These are phyloP conservation scores for Atrina japonica DNA, from an alignment of 2,888 invertebrate species.

Conservation along the genomic window DNA sequence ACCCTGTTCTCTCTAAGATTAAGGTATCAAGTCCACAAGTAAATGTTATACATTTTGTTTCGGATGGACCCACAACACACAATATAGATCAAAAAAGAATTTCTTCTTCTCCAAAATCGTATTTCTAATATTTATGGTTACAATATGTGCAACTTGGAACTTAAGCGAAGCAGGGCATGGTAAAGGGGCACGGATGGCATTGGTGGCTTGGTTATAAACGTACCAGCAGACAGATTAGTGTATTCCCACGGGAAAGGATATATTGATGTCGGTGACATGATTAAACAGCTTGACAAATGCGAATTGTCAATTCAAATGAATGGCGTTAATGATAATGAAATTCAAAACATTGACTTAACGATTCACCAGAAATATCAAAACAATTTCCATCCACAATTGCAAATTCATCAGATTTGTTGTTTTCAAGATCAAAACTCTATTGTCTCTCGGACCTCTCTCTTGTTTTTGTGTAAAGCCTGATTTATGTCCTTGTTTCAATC, in stretches of 20 bases:
- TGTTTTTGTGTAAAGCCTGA: slow-evolving; percentile 16
- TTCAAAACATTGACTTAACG: slow-evolving; percentile 1
- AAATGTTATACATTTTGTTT: slow-evolving; percentile 7
- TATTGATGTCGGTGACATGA: neutral
- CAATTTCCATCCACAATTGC: slow-evolving; percentile 10
- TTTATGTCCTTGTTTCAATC: slow-evolving; percentile 4
- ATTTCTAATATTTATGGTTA: slow-evolving; percentile 13
- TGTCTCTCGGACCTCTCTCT: neutral
- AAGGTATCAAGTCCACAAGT: slow-evolving; percentile 14
- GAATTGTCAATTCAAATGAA: neutral
- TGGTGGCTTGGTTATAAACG: slow-evolving; percentile 4
- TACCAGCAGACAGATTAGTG: slow-evolving; percentile 15
- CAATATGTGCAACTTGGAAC: slow-evolving; percentile 21
- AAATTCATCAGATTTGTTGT: slow-evolving; percentile 13
- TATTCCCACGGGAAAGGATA: slow-evolving; percentile 10
- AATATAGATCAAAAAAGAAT: slow-evolving; percentile 26
- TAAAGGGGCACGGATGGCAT: slow-evolving; percentile 24
- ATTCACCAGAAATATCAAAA: neutral
- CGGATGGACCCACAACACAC: slow-evolving; percentile 28
- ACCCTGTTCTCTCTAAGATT: neutral
- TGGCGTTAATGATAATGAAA: slow-evolving; percentile 1
- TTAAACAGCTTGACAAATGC: neutral
- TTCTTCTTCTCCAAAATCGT: slow-evolving; percentile 1
- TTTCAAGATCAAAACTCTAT: too few species aligned
- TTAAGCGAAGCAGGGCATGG: slow-evolving; percentile 24